phyloP scores from a whole-genome alignment of 1,140 invertebrate species.

The Drosophila rufa region DNA sequence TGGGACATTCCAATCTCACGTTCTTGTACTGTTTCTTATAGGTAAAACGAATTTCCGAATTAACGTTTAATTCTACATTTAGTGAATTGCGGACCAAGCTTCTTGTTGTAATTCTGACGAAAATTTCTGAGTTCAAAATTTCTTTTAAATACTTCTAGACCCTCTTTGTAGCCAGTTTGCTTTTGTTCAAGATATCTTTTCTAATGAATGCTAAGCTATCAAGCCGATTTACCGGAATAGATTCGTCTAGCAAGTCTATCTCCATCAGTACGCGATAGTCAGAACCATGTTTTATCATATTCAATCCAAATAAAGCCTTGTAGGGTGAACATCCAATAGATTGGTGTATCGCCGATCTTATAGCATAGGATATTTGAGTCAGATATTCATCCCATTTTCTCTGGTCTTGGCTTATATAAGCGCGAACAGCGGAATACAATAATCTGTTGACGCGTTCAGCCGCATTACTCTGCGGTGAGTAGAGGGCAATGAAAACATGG shows the following conservation, averaged over 20 bases:
- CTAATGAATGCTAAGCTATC: background rate
- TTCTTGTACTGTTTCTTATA: too few species aligned
- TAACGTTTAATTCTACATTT: background rate
- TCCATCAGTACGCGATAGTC: background rate
- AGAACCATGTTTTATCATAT: conserved; percentile 21
- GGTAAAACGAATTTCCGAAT: conserved; percentile 9
- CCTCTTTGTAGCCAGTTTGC: background rate
- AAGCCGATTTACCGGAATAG: background rate
- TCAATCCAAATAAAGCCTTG: conserved; percentile 19
- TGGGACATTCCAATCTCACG: background rate
- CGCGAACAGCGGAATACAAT: conserved; percentile 35
- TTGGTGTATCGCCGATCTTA: too few species aligned
- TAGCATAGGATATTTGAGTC: conserved; percentile 13
- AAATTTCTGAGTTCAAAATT: conserved; percentile 14
- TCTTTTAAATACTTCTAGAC: conserved; percentile 11
- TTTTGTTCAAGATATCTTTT: background rate
- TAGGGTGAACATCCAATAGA: conserved; percentile 27
- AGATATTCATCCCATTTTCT: conserved; percentile 35
- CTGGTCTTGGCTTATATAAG: conserved; percentile 36
- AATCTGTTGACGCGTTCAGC: conserved; percentile 27
- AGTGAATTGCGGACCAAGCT: conserved; percentile 5
- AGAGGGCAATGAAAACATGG: too few species aligned
- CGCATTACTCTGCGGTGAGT: too few species aligned
- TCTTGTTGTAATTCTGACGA: conserved; percentile 17
- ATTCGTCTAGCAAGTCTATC: background rate